phyloP scores from a whole-genome alignment of 1,140 invertebrate genomes.

The Drosophila rhopaloa region DNA sequence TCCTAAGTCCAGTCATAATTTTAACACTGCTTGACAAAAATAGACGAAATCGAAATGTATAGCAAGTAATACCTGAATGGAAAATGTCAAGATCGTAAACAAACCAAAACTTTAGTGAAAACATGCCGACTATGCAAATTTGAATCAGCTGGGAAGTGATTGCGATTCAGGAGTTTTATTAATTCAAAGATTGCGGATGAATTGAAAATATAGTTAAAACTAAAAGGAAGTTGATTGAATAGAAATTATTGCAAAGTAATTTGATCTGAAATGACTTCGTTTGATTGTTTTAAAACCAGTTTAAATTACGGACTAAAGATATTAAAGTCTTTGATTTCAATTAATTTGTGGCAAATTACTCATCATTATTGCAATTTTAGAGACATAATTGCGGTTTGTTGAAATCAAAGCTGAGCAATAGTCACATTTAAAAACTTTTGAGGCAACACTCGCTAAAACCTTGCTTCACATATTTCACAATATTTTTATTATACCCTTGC shows the following conservation, averaged over 20 bases:
- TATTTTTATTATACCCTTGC: too few species aligned
- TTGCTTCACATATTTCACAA: slow-evolving; percentile 45
- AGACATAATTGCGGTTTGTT: slow-evolving; percentile 2
- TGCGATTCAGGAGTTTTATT: background rate
- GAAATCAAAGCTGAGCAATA: slow-evolving; percentile 4
- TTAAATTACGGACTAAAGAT: background rate
- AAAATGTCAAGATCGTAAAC: slow-evolving; percentile 80
- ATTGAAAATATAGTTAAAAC: background rate
- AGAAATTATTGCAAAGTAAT: background rate
- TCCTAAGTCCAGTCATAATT: slow-evolving; percentile 23
- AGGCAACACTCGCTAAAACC: slow-evolving; percentile 17
- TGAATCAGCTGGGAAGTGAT: background rate
- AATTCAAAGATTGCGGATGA: too few species aligned
- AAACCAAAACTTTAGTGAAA: slow-evolving; percentile 21
- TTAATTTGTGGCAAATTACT: too few species aligned
- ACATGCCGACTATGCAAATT: slow-evolving; percentile 5
- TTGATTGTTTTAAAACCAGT: background rate
- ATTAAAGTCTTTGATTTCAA: slow-evolving; percentile 15
- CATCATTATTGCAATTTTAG: background rate
- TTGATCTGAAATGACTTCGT: background rate
- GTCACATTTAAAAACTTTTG: slow-evolving; percentile 9
- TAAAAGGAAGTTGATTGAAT: background rate
- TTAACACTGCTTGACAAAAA: slow-evolving; percentile 9
- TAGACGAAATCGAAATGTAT: slow-evolving; percentile 49
- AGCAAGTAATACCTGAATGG: slow-evolving; percentile 67